A percentile compares a stretch with the other conserved stretches of the same genome.
Evolutionary conservation across 2,888 invertebrate species (phyloP).

Genomic region (Trilocha varians): DNA sequence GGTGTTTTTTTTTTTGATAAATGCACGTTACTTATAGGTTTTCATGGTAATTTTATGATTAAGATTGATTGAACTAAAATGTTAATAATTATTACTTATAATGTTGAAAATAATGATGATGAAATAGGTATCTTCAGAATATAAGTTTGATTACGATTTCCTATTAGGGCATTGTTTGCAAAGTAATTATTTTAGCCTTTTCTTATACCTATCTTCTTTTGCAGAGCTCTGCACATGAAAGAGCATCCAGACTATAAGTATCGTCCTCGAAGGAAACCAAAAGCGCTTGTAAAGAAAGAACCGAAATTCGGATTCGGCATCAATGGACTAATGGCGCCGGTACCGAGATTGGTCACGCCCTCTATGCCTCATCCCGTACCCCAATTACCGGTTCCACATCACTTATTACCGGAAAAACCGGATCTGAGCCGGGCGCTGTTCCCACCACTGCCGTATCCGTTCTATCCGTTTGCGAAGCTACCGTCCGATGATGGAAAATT

Average conservation of each 20-base stretch:
- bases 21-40: too few species aligned
- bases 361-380: constrained; percentile 59
- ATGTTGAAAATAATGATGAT: too few species aligned
- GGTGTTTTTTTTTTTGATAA: too few species aligned
- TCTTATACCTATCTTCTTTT: constrained; percentile 15
- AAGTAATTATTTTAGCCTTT: too few species aligned
- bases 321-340: constrained; percentile 75
- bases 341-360: constrained; percentile 62
- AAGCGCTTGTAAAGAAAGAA: constrained; percentile 86
- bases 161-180: too few species aligned
- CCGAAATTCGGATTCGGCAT: constrained; percentile 82
- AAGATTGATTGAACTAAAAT: too few species aligned
- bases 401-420: constrained; percentile 72
- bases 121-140: too few species aligned
- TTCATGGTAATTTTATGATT: too few species aligned
- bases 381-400: constrained; percentile 60
- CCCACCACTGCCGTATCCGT: constrained; percentile 80
- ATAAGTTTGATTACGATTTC: too few species aligned
- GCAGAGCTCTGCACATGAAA: constrained; percentile 93
- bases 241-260: constrained; percentile 95
- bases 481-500: constrained; percentile 70
- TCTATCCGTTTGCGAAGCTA: constrained; percentile 78
- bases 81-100: too few species aligned
- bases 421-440: constrained; percentile 79
- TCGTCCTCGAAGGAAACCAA: constrained; percentile 89